Evolutionary conservation across 2,888 invertebrate genomes (phyloP).

Genomic region (Lepidochrysops patricia): DNA sequence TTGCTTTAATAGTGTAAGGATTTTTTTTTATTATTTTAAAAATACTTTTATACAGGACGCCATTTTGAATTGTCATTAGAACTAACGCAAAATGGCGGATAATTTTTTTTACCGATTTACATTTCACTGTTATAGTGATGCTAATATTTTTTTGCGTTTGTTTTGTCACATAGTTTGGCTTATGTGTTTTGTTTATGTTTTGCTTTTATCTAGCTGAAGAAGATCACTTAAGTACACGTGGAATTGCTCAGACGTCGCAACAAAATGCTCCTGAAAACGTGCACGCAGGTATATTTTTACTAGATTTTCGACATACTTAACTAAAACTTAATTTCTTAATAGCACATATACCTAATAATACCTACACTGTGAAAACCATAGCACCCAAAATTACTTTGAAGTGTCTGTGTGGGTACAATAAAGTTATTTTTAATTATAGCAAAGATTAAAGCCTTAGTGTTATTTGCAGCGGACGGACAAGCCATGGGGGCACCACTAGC

Average conservation of each 20-base stretch:
- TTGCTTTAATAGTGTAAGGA: background rate
- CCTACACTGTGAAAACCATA: no score
- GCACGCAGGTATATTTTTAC: constrained; percentile 47
- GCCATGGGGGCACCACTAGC: constrained; percentile 76
- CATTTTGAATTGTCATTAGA: background rate
- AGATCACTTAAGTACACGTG: constrained; percentile 76
- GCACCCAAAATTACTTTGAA: no score
- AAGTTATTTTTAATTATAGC: no score
- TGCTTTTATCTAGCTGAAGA: constrained; percentile 79
- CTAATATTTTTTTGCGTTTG: background rate
- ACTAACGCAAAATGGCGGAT: background rate
- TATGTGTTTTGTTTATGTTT: constrained; percentile 26
- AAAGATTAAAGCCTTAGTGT: no score
- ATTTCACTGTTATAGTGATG: background rate
- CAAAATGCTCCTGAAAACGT: constrained; percentile 36
- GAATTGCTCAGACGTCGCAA: constrained; percentile 41
- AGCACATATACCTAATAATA: no score
- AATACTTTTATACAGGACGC: background rate
- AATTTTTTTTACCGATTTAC: no score
- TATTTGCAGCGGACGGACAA: constrained; percentile 58
- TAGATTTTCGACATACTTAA: constrained; percentile 46
- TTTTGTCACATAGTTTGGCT: constrained; percentile 18
- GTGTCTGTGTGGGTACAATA: no score
- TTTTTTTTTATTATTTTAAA: background rate
- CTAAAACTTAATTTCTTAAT: no score